Base-by-base conservation (phyloP, 1,140 invertebrate genomes). In the Thaumatotibia leucotreta region DNA sequence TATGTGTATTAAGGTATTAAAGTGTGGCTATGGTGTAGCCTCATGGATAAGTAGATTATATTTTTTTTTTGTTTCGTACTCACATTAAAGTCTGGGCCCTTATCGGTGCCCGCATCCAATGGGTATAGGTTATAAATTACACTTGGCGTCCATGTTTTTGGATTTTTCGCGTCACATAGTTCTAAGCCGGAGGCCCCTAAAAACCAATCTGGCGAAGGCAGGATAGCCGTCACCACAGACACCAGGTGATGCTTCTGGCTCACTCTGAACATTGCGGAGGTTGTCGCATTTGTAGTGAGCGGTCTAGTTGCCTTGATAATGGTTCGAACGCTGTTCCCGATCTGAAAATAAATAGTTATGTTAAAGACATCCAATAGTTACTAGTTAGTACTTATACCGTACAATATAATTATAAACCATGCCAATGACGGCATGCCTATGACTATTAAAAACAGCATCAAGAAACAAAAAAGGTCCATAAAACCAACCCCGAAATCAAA, bases 121-220 rank as follows among this genome's bases (percentile, higher is more conserved):
- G 86, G 86, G 35, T 91, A 89, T 10, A 91, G 64, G 62, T 91
- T 91, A 5, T 84, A 66, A 0, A 70, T 81, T 1, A 87, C 66
- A 32, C 73, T 82, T 0, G 79, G 68, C 0, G 82, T 76, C 88
- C 88, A 91, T 5, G 70, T 72, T 4, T 76, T 69, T 2, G 39
- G 39, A 17, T 70, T 80, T 4, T 63, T 67, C 0, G 68, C 68
- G 11, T 80, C 75, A 65, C 88, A 91, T 0, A 91, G 64, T 54
- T 91, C 88, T 69, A 89, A 76, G 52, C 88, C 80, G 10, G 85
- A 73, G 0, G 88, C 82, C 11, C 88, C 88, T 0, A 91, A 73
- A 68, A 91, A 91, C 88, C 88, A 91, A 61, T 91, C 88, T 0
- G 86, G 86, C 0, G 88, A 91, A 0, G 88, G 88, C 8, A 87